Base-by-base conservation (phyloP, 2,888 invertebrate genomes). In the Ennomos fuscantarius region DNA sequence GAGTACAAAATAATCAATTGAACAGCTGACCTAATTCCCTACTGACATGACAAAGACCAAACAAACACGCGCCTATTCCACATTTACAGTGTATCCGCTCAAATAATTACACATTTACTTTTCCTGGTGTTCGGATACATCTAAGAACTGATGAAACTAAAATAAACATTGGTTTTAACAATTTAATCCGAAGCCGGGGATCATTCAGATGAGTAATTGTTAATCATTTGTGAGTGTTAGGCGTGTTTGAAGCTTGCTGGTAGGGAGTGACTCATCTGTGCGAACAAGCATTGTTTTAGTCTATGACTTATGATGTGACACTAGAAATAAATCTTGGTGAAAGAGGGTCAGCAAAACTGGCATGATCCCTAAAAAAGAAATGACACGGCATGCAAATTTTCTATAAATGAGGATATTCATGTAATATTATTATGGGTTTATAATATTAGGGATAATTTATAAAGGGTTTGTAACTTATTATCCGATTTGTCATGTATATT, bases 121-220 rank as follows among this genome's bases (percentile, higher is more conserved):
- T 46, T 37, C 37, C 37, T 39, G 8, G 8, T 34, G 43, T 43
- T 45, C 9, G 34, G 13, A 13, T 31, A 65, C 62, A 63, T 65
- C 64, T 57, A 57, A 59, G 59, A 56, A 62, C 40, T 24, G 45
- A 10, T 50, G 50, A 50, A 62, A 45, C 58, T 59, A 58, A 62
- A 62, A 65, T 62, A 62, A 62, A 67, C 65, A 62, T 45, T 48
- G 49, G 33, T 56, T 63, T 52, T 56, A 52, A 58, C 54, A 50
- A 52, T 53, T 53, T 51, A 56, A 62, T 61, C 48, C 56, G 51
- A 59, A 62, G 31, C 50, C 55, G 49, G 52, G 59, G 45, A 62
- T 68, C 68, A 55, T 62, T 43, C 49, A 43, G 11, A 40, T 73
- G 70, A 73, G 60, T 69, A 73, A 72, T 63, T 57, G 43, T 42